Percentiles rank a stretch among this genome's conserved stretches.
Evolutionary conservation across 92 coral and sea anemone species (phyloP).

Genomic region (Parazoanthus atlanticus): DNA sequence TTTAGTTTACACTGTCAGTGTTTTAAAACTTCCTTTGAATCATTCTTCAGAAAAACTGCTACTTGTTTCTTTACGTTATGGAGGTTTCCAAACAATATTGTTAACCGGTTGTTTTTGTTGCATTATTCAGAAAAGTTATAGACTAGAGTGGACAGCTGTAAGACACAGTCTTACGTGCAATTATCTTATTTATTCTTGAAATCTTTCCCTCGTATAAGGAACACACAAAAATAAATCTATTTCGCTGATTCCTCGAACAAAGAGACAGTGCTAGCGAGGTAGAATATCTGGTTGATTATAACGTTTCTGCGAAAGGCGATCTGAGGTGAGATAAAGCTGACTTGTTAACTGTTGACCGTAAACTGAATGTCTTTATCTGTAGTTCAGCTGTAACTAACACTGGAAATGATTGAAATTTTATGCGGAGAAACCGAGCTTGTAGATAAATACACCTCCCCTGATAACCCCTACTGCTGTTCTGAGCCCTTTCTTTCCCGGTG

Average conservation of each 20-base stretch:
- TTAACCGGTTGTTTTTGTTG: conserved; percentile 10
- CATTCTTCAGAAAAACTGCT: conserved; percentile 15
- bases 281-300: conserved; percentile 11
- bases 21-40: conserved; percentile 30
- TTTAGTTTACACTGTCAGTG: conserved; percentile 1
- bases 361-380: background rate
- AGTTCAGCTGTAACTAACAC: background rate
- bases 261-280: background rate
- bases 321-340: conserved; percentile 9
- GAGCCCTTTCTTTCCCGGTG: background rate
- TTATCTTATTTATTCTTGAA: conserved; percentile 20
- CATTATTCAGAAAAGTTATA: conserved; percentile 31
- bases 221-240: conserved; percentile 1
- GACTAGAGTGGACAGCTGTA: conserved; percentile 27
- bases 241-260: conserved; percentile 19
- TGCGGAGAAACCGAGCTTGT: background rate
- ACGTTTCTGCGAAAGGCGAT: conserved; percentile 17
- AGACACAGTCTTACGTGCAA: background rate
- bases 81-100: conserved; percentile 6
- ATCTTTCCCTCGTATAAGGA: conserved; percentile 11
- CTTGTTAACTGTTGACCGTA: background rate
- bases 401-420: background rate
- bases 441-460: conserved; percentile 16
- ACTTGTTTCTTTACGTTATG: conserved; percentile 25
- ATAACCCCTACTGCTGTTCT: background rate